Evolutionary conservation across 2,888 invertebrate genomes (phyloP), one percentile per base, ranked within the genome.

Genomic region (Empis stercorea): DNA sequence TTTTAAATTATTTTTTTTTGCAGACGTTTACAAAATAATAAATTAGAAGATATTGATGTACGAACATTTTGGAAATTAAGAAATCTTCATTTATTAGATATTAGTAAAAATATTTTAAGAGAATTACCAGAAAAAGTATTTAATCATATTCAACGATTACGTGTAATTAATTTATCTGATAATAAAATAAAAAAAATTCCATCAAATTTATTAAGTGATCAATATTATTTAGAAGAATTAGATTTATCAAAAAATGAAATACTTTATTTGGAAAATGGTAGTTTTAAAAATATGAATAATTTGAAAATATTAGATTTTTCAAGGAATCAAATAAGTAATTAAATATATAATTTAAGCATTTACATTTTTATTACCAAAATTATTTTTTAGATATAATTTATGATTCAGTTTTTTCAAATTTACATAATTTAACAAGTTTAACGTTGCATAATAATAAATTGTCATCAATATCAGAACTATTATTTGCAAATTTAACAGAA

Each of bases 231-330:
- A 17, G 78, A 77, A 59, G 80, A 81, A 55, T 62, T 85, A 30
- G 81, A 83, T 63, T 65, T 83, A 45, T 76, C 79, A 3, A 73
- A 74, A 9, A 84, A 84, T 62, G 65, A 70, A 49, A 63, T 84
- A 45, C 65, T 70, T 34, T 61, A 63, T 3, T 61, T 84, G 13
- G 68, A 72, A 2, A 69, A 71, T n/a, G 66, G 65, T 41, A 61
- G 74, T 30, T 73, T 81, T 52, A 58, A 60, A 7, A 70, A 75
- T 45, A 62, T 81, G 42, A 60, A 58, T 5, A 68, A 68, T 36
- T 57, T 84, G 10, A 73, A 71, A 54, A 64, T 72, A 10, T 63
- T 84, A 5, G 77, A 80, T 55, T 63, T 84, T 39, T 76, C 78
- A 3, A 75, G 76, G 59, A 84, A 84, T 61, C 65, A 71, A 52